Base-by-base conservation (phyloP, 2,888 invertebrate genomes). In the Philereme transversata region DNA sequence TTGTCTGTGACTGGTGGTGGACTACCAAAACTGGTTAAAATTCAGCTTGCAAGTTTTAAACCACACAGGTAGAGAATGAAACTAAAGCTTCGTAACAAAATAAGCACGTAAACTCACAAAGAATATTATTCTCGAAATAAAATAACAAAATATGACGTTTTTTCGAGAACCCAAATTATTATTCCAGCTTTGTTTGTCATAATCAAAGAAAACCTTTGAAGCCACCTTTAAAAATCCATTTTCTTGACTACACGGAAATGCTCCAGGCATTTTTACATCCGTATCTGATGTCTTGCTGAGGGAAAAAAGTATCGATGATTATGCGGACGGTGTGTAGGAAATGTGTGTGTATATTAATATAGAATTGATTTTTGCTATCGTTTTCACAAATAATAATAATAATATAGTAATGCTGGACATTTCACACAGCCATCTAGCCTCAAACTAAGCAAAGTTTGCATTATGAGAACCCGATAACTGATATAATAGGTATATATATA, bases 151-250 rank as follows among this genome's bases (percentile, higher is more conserved):
- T 76, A 76, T 76, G 71, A 71, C 72, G 74, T 55, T 58, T 64
- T 65, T 62, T 51, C 45, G 50, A 52, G 70, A 74, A 76, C 74
- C 75, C 75, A 75, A 81, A 82, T 83, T 79, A 82, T 83, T 77
- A 79, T 78, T 81, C 72, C 68, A 72, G 76, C 73, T 81, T 83
- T 84, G 81, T 84, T 82, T 84, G 80, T 77, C 77, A 76, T 82
- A 79, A 82, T 63, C 46, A 83, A 84, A 75, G 75, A 67, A 76
- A 79, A 67, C 65, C 72, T 72, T 72, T 51, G 46, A 54, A 69
- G 67, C 69, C 72, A 75, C 74, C 69, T 80, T 79, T 77, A 75
- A 77, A 78, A 78, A 78, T 74, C 74, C 73, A 76, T 79, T 78
- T 76, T 45, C 72, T 69, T 72, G 72, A 75, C 73, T 76, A 75